phyloP scores from a whole-genome alignment of 1,140 invertebrate genomes.

The Liolophura sinensis region DNA sequence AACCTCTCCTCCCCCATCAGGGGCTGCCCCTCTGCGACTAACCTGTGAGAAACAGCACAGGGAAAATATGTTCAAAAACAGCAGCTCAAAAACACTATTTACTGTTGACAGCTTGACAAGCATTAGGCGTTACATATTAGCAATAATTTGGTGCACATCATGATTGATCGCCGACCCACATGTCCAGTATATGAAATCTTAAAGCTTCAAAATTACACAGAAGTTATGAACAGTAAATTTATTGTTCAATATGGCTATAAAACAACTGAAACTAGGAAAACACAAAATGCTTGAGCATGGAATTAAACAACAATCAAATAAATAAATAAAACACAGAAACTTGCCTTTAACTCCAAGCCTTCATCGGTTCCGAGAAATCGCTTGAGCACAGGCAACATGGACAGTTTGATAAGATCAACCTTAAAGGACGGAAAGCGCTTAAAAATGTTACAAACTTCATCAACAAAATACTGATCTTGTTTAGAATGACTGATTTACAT shows the following conservation, averaged over 20 bases:
- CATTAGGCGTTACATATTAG: background rate
- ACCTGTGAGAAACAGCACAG: constrained; percentile 48
- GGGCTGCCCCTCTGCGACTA: constrained; percentile 78
- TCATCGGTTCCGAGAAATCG: constrained; percentile 80
- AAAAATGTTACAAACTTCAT: too few relatives aligned
- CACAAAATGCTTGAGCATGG: too few relatives aligned
- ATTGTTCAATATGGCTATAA: too few relatives aligned
- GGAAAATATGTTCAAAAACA: background rate
- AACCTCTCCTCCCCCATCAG: constrained; percentile 89
- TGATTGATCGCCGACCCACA: background rate
- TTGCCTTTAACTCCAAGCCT: constrained; percentile 82
- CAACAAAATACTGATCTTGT: too few relatives aligned
- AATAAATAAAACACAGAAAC: too few relatives aligned
- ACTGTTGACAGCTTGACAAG: background rate
- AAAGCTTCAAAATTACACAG: too few relatives aligned
- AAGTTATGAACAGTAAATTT: too few relatives aligned
- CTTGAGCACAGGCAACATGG: constrained; percentile 78
- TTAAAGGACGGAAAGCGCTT: constrained; percentile 32
- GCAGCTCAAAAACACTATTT: background rate
- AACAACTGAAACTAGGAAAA: too few relatives aligned
- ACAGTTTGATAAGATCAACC: constrained; percentile 83
- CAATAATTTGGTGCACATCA: background rate
- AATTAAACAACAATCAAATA: too few relatives aligned
- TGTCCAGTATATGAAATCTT: too few relatives aligned
- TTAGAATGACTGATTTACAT: too few relatives aligned